A percentile compares a stretch with the other conserved stretches of the same genome.
Conservation (phyloP, 2,888 invertebrate genomes). For the Laspeyria flexula region DNA sequence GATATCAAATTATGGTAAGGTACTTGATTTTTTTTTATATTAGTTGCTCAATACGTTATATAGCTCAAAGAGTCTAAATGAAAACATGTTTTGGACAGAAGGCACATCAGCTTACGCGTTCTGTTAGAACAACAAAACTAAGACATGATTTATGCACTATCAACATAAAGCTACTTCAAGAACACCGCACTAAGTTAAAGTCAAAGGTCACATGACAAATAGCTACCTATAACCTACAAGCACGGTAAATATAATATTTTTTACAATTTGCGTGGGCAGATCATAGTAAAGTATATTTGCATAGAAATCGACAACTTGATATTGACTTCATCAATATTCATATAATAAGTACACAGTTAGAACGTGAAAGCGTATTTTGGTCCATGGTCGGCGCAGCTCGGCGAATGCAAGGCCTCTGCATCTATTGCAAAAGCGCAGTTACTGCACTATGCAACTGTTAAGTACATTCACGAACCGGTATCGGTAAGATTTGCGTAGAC, state of each 20-base stretch:
- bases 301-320: slow-evolving; percentile 30
- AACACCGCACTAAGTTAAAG: background rate
- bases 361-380: slow-evolving; percentile 79
- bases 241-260: too few relatives aligned
- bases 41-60: too few relatives aligned
- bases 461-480: slow-evolving; percentile 63
- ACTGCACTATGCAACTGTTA: slow-evolving; percentile 67
- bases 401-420: slow-evolving; percentile 82
- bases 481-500: slow-evolving; percentile 49
- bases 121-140: too few relatives aligned
- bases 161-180: background rate
- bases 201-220: slow-evolving; percentile 2
- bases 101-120: too few relatives aligned
- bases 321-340: slow-evolving; percentile 34
- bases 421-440: slow-evolving; percentile 78
- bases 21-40: too few relatives aligned
- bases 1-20: too few relatives aligned
- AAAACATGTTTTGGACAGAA: too few relatives aligned
- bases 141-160: background rate
- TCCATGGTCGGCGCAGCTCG: slow-evolving; percentile 84
- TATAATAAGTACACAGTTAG: slow-evolving; percentile 35
- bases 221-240: too few relatives aligned
- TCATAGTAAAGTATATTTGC: slow-evolving; percentile 1
- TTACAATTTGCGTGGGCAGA: background rate
- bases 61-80: too few relatives aligned